Evolutionary conservation across 2,113 vertebrate species (phyloP), one percentile per base, ranked within the genome.

Genomic region (Actenoides hombroni): DNA sequence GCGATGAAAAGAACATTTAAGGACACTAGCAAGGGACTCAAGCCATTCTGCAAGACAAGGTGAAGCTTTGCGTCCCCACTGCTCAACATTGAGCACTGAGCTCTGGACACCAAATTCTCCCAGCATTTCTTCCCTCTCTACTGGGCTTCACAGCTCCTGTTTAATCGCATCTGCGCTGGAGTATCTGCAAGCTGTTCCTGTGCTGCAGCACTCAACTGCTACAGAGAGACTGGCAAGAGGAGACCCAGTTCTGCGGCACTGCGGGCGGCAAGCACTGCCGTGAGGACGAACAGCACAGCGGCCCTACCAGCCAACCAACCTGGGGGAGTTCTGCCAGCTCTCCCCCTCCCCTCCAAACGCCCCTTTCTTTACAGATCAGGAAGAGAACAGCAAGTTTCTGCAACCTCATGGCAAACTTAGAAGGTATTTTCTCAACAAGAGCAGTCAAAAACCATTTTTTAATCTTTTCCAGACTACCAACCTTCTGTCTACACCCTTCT

Each of bases 301-400:
- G 67, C 46, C 40, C 23, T 8, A 20, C 4, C 42, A 61, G 19
- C 59, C 65, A 60, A 11, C 20, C 44, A 46, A 4, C 24, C 59
- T 21, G 46, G n/a, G 2, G 0, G 26, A 65, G 16, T 5, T 26
- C 4, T 37, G 13, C 31, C 51, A 25, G 65, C 60, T 59, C 44
- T 42, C 29, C 61, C 61, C 51, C 40, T 42, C 61, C 57, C 16
- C 40, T 40, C 51, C 42, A 40, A 20, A 31, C 44, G 21, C 49
- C 33, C 46, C 3, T 1, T 18, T 54, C 73, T 24, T 49, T 20
- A 37, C 1, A 0, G 9, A 20, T 16, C 25, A 24, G 29, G 13
- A 75, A 64, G 68, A 69, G 17, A 83, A 42, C 9, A 54, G 63
- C 11, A 35, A 49, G 6, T 29, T 87, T 63, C 29, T 56, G 68